phyloP scores from a whole-genome alignment of 2,113 vertebrate species.

The Scatophagus argus region DNA sequence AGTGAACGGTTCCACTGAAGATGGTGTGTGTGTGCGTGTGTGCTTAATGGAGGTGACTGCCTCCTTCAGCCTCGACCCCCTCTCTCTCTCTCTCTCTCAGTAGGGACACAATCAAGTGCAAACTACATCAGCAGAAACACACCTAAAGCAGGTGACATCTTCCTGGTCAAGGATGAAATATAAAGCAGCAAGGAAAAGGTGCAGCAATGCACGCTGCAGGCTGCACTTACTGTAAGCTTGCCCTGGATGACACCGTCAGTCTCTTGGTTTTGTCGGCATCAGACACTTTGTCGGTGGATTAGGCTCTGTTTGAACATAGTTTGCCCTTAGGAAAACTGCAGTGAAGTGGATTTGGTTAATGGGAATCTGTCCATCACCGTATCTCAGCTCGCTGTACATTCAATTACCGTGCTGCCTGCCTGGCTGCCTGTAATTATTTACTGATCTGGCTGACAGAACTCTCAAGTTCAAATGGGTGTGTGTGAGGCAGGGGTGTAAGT shows the following conservation, averaged over 20 bases:
- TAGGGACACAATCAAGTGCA: background rate
- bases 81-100: background rate
- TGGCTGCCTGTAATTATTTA: conserved; percentile 77
- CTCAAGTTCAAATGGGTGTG: conserved; percentile 65
- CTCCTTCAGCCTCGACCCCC: conserved; percentile 3
- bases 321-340: conserved; percentile 60
- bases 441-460: conserved; percentile 65
- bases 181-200: background rate
- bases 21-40: background rate
- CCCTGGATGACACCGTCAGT: conserved; percentile 53
- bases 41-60: conserved; percentile 26
- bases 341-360: conserved; percentile 75
- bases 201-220: background rate
- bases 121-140: background rate
- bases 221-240: conserved; percentile 20
- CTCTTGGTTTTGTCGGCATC: conserved; percentile 41
- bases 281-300: conserved; percentile 59
- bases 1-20: conserved; percentile 3
- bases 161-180: conserved; percentile 28
- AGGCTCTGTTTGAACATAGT: conserved; percentile 68
- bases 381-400: conserved; percentile 72
- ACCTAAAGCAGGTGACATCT: conserved; percentile 12
- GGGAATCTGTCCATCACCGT: conserved; percentile 74
- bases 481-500: conserved; percentile 13
- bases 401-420: conserved; percentile 69